phyloP scores from a whole-genome alignment of 2,888 invertebrate genomes.

The Acanthococcus lagerstroemiae region DNA sequence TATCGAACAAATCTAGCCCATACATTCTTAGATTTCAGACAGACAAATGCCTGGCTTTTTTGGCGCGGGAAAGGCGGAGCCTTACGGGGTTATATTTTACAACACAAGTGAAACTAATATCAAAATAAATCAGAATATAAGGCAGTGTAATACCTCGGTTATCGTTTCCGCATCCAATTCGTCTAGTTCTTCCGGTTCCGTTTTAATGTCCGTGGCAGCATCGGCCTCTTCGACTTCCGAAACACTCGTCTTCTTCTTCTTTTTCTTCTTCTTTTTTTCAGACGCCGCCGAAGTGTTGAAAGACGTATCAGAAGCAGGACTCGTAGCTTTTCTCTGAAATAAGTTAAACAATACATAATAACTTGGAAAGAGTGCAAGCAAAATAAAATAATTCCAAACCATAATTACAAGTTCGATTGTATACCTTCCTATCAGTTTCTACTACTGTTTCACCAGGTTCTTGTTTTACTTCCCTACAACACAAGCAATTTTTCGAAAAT shows the following conservation, averaged over 20 bases:
- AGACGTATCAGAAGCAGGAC: slow-evolving; percentile 3
- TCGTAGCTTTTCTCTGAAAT: slow-evolving; percentile 9
- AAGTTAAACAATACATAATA: neutral
- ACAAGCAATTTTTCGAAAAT: neutral
- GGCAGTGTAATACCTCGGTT: too few relatives aligned
- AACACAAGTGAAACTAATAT: too few relatives aligned
- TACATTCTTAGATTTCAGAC: too few relatives aligned
- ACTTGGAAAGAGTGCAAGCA: neutral
- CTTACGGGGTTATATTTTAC: too few relatives aligned
- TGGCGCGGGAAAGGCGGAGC: too few relatives aligned
- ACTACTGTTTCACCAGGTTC: neutral
- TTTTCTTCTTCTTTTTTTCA: slow-evolving; percentile 32
- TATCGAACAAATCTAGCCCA: too few relatives aligned
- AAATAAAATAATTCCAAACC: neutral
- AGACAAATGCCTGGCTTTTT: too few relatives aligned
- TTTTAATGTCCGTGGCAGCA: neutral
- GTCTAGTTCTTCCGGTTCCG: slow-evolving; percentile 6
- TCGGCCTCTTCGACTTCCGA: neutral
- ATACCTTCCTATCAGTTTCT: slow-evolving; percentile 1
- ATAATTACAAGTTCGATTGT: too few relatives aligned
- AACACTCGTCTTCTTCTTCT: slow-evolving; percentile 1
- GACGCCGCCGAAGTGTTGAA: neutral
- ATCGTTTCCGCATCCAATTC: too few relatives aligned
- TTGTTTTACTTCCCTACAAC: neutral
- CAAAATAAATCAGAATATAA: too few relatives aligned